Conservation (phyloP, 2,888 invertebrate species). For the Achlya flavicornis region DNA sequence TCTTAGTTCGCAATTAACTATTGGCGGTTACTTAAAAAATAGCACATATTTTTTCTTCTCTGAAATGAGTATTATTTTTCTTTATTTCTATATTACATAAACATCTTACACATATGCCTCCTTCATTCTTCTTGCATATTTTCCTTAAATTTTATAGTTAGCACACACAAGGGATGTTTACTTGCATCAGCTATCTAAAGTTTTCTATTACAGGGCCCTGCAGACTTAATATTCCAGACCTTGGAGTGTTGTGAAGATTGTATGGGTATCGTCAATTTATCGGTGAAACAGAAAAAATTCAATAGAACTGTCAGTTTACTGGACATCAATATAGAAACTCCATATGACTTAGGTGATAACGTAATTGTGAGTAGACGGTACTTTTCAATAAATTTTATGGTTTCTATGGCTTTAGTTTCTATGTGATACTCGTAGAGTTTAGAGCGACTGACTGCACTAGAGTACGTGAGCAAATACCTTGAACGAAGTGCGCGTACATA, state of each 20-base stretch:
- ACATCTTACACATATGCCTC: too few relatives aligned
- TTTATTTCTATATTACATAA: too few relatives aligned
- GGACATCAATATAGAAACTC: constrained; percentile 18
- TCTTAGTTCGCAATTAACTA: not conserved
- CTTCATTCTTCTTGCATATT: too few relatives aligned
- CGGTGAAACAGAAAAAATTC: constrained; percentile 20
- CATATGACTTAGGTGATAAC: constrained; percentile 19
- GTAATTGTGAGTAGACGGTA: constrained; percentile 18
- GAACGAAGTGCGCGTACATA: too few relatives aligned
- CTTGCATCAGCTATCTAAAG: not conserved
- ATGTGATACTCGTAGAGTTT: too few relatives aligned
- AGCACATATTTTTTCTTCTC: too few relatives aligned
- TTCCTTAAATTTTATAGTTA: too few relatives aligned
- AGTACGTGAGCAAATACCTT: too few relatives aligned
- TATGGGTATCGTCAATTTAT: constrained; percentile 9
- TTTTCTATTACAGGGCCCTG: constrained; percentile 24
- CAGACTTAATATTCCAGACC: constrained; percentile 22
- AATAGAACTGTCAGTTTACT: constrained; percentile 25
- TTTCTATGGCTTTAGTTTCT: not conserved
- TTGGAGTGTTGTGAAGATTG: constrained; percentile 22
- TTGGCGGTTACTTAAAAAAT: not conserved
- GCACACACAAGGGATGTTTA: not conserved
- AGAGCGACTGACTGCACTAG: too few relatives aligned
- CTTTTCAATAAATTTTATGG: not conserved
- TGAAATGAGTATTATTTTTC: too few relatives aligned